phyloP scores from a whole-genome alignment of 2,888 invertebrate genomes.

The Isotomurus palustris region DNA sequence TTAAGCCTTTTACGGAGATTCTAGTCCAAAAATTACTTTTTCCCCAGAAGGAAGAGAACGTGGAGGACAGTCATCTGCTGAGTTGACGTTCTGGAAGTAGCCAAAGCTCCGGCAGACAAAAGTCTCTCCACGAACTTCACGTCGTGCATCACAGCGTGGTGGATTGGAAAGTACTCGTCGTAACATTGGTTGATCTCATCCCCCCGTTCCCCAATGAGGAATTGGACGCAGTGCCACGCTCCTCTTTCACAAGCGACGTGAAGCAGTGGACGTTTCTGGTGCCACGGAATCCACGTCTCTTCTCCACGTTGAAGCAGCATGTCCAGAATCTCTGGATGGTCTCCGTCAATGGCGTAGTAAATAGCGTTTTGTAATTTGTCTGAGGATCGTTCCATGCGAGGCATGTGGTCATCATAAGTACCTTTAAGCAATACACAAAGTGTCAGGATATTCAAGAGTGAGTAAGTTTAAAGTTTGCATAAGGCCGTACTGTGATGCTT shows the following conservation, averaged over 20 bases:
- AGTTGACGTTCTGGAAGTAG: conserved; percentile 55
- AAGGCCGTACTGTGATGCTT: conserved; percentile 55
- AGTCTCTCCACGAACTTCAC: conserved; percentile 63
- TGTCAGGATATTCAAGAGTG: background rate
- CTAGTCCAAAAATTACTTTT: background rate
- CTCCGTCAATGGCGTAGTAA: conserved; percentile 68
- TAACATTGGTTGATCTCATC: conserved; percentile 67
- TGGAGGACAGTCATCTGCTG: conserved; percentile 68
- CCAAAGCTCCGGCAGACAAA: conserved; percentile 47
- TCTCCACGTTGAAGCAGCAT: conserved; percentile 64
- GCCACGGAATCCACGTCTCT: conserved; percentile 62
- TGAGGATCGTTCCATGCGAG: conserved; percentile 48
- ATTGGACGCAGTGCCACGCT: conserved; percentile 67
- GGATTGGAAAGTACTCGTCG: conserved; percentile 73
- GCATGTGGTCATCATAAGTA: conserved; percentile 16
- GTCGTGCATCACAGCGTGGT: conserved; percentile 66
- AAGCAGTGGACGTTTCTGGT: conserved; percentile 47
- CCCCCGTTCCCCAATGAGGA: conserved; percentile 60
- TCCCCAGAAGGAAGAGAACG: conserved; percentile 63
- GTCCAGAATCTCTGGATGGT: conserved; percentile 63
- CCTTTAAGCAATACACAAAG: conserved; percentile 7
- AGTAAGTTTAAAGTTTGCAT: background rate
- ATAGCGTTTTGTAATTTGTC: conserved; percentile 65
- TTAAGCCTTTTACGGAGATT: background rate
- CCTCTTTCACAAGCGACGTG: conserved; percentile 64